Percentiles rank a stretch among this genome's conserved stretches.
Conservation (phyloP, 1,140 invertebrate species). For the Bombus affinis region DNA sequence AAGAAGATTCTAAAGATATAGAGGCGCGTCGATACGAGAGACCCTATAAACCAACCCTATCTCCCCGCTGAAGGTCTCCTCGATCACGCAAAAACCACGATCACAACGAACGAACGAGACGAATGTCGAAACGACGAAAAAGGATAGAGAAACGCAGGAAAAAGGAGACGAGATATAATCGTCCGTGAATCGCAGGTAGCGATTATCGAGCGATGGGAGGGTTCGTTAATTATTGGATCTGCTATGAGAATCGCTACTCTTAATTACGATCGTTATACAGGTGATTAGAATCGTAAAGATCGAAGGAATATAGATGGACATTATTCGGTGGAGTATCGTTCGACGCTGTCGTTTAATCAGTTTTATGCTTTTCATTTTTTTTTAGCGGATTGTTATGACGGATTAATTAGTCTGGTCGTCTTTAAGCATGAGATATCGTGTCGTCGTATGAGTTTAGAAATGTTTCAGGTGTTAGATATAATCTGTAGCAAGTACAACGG, state of each 20-base stretch:
- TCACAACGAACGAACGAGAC: not conserved
- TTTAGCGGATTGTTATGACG: no score
- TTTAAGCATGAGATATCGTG: no score
- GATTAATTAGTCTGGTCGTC: no score
- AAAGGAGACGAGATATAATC: not conserved
- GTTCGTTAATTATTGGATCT: conserved; percentile 22
- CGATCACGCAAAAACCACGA: not conserved
- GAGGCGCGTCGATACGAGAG: not conserved
- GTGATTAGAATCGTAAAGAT: conserved; percentile 28
- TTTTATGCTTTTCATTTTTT: not conserved
- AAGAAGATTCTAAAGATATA: not conserved
- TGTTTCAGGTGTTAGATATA: no score
- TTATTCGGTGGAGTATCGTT: not conserved
- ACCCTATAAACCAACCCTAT: not conserved
- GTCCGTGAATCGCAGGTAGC: conserved; percentile 4
- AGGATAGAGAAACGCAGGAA: not conserved
- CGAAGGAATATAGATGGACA: not conserved
- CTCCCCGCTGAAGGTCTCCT: not conserved
- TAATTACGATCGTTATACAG: not conserved
- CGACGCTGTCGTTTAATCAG: no score
- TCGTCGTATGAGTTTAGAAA: no score
- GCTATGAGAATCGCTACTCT: not conserved
- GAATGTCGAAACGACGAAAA: not conserved
- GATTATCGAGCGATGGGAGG: conserved; percentile 18
- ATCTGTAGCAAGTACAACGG: no score